Evolutionary conservation across 2,888 invertebrate genomes (phyloP).

Genomic region (Apocheima hispidaria): DNA sequence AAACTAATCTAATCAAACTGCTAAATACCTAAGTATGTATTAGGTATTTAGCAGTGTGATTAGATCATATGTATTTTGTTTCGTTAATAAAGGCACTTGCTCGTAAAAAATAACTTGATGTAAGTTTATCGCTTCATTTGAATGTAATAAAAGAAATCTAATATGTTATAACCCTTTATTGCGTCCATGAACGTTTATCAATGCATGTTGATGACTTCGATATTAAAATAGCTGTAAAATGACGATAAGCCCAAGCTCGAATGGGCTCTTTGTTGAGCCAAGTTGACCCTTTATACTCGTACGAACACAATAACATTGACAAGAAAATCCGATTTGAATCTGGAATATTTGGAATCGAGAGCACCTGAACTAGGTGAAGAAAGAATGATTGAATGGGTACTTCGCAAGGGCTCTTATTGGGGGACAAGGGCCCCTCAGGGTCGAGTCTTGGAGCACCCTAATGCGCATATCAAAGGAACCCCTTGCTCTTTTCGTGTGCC

Average conservation of each 20-base stretch:
- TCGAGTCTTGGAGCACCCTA: slow-evolving; percentile 67
- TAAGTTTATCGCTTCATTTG: slow-evolving; percentile 16
- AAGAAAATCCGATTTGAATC: slow-evolving; percentile 76
- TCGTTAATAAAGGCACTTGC: not conserved
- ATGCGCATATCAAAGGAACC: slow-evolving; percentile 68
- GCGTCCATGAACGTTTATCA: slow-evolving; percentile 70
- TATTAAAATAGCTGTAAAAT: slow-evolving; percentile 69
- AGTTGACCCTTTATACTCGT: slow-evolving; percentile 70
- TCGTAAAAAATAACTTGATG: not conserved
- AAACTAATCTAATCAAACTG: no score
- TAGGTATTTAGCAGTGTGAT: not conserved
- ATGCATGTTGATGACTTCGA: slow-evolving; percentile 59
- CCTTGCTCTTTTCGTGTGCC: slow-evolving; percentile 81
- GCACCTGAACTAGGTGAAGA: slow-evolving; percentile 76
- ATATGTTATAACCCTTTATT: slow-evolving; percentile 67
- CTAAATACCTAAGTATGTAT: no score
- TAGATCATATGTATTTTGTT: not conserved
- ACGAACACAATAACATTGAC: slow-evolving; percentile 70
- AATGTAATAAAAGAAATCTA: slow-evolving; percentile 46
- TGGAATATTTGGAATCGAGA: slow-evolving; percentile 79
- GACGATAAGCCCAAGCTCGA: slow-evolving; percentile 70
- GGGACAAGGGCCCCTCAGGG: slow-evolving; percentile 70
- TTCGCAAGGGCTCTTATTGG: slow-evolving; percentile 76
- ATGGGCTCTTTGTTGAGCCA: slow-evolving; percentile 58
- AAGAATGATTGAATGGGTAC: slow-evolving; percentile 73